phyloP scores from a whole-genome alignment of 2,113 vertebrate genomes.

The Pseudorectes ferrugineus region DNA sequence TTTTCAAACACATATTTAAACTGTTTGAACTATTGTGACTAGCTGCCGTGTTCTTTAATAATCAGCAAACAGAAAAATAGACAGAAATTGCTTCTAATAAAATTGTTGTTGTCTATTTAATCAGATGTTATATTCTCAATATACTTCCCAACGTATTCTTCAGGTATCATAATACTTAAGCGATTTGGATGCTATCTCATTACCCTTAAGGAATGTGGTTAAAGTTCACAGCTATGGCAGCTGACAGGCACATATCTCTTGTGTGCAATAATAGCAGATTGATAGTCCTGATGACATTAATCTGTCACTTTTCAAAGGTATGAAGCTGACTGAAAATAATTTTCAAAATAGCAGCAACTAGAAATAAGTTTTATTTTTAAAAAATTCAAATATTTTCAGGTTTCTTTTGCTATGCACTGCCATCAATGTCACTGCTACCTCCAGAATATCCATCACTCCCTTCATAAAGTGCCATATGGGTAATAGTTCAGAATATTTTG shows the following conservation, averaged over 20 bases:
- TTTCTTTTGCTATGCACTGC: neutral
- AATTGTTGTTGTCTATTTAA: neutral
- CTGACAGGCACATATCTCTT: neutral
- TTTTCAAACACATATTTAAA: neutral
- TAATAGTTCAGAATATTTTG: neutral
- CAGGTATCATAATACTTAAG: neutral
- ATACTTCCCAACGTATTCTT: neutral
- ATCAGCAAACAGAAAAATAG: neutral
- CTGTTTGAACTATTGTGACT: neutral
- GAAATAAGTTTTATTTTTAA: conserved; percentile 1
- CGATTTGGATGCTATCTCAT: neutral
- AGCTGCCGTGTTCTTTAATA: neutral
- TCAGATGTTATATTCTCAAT: neutral
- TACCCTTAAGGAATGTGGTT: neutral
- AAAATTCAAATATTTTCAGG: neutral
- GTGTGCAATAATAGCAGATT: neutral
- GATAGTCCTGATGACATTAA: neutral
- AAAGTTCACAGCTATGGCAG: neutral
- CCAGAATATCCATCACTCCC: neutral
- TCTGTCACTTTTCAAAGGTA: neutral
- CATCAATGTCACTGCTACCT: neutral
- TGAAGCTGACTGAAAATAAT: neutral
- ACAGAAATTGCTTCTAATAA: neutral
- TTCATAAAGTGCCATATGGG: neutral
- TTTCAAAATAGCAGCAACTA: neutral